Base-by-base conservation (phyloP, 92 coral and sea anemone genomes). In the Porites divaricata region DNA sequence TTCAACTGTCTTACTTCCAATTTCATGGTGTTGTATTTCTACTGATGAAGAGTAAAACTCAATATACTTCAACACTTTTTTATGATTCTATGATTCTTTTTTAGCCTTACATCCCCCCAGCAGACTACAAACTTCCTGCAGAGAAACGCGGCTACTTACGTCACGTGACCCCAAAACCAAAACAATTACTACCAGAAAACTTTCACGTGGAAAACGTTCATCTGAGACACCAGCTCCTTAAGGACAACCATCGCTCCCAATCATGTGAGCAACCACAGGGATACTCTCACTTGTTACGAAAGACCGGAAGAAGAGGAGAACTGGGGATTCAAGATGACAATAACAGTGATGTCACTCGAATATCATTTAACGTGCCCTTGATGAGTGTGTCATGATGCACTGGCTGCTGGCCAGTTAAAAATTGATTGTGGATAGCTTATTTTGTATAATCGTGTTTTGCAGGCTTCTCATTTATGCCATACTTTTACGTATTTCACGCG, bases 281-380 rank as follows among this genome's bases (percentile, higher is more conserved):
- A 54, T 94, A 89, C 83, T 81, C 95, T 12, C 98, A 92, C 69
- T 89, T 79, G 15, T 88, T 94, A 83, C 95, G 88, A 17, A 94
- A 85, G 90, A 94, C 98, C 11, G 98, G 95, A 74, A 79, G 81
- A 59, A 89, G 95, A 78, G 89, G 88, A 51, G 78, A 84, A 24
- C 88, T 93, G 63, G 89, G 93, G 13, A 92, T 93, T 28, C 71
- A 89, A 26, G 90, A 78, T 23, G 95, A 94, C 26, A 89, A 90
- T 1, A 90, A 92, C 28, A 91, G 79, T 22, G 95, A 91, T 58
- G 93, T 94, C 28, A 92, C 98, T 4, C 81, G 88, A n/a, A 81
- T 94, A 22, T 69, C 75, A 35, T 92, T 94, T 65, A 88, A 87
- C 28, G 90, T 92, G 23, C 93, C 98, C 3, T 50, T 88, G 75